Evolutionary conservation across 2,888 invertebrate genomes (phyloP).

Genomic region (Leuctra nigra): DNA sequence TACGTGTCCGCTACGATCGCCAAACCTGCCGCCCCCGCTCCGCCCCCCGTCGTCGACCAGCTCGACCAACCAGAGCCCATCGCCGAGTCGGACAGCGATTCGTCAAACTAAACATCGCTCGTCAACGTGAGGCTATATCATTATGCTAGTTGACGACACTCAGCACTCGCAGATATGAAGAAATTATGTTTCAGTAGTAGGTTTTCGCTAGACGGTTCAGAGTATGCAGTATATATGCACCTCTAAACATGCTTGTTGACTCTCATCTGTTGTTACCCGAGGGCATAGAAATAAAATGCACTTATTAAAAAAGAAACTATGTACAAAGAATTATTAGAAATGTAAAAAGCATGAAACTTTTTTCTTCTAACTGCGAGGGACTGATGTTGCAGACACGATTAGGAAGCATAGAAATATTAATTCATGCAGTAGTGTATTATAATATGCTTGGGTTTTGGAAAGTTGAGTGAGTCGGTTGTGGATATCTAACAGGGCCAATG

Average conservation of each 20-base stretch:
- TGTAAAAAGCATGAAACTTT: too few species aligned
- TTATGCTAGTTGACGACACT: neutral
- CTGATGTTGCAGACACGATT: too few species aligned
- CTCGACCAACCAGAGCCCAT: conserved; percentile 36
- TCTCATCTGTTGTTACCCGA: neutral
- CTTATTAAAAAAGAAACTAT: too few species aligned
- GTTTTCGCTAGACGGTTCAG: too few species aligned
- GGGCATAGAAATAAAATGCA: too few species aligned
- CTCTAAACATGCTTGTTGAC: neutral
- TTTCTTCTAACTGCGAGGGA: too few species aligned
- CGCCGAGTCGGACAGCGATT: conserved; percentile 43
- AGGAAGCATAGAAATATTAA: too few species aligned
- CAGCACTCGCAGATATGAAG: neutral
- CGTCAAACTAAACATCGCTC: conserved; percentile 2
- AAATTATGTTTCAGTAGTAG: too few species aligned
- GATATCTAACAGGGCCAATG: neutral
- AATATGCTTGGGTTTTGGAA: neutral
- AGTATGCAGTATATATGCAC: too few species aligned
- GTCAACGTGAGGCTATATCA: neutral
- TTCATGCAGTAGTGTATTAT: neutral
- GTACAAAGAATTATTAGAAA: too few species aligned
- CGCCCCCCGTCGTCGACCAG: conserved; percentile 42
- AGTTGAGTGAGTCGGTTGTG: neutral
- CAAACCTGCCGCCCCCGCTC: conserved; percentile 38
- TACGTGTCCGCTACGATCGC: conserved; percentile 57